Evolutionary conservation across 2,888 invertebrate species (phyloP), one percentile per base, ranked within the genome.

Genomic region (Cephus sareptanus): DNA sequence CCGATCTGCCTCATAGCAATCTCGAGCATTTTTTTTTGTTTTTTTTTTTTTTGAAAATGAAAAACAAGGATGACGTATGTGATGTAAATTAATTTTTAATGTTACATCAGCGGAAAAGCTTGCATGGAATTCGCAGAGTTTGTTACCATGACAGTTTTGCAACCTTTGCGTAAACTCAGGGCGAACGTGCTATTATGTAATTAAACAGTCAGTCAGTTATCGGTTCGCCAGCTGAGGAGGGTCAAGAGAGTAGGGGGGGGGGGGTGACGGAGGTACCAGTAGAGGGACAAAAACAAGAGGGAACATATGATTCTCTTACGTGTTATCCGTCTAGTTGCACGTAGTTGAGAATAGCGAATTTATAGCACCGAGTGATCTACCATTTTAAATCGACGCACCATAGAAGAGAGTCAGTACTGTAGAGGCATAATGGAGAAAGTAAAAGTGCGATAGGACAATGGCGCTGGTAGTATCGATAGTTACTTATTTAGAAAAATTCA

Each of bases 201-300:
- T 78, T 76, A 76, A 78, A 78, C 73, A 75, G 75, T 76, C 75
- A 56, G 76, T 75, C 35, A 78, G 70, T 75, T 78, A 78, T 78
- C 78, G 75, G 76, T n/a, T 34, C 31, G 76, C 34, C 34, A 71
- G 71, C 71, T 71, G 71, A 34, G 34, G 71, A 71, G 31, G 33
- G 71, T 12, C 33, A 31, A 23, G 31, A 15, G 77, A 11, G 34
- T n/a, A 33, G 23, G 30, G 12, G 12, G 13, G 34, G 37, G 1
- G 23, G 23, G n/a, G n/a, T n/a, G n/a, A n/a, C 74, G 23, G 37
- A 3, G 23, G 13, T 35, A 15, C 3, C 33, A 33, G 69, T 23
- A 31, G 75, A 33, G 75, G 71, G 56, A 34, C 33, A 23, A 73
- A 73, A 74, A 34, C 30, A 33, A 30, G 33, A 31, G 12, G 33